Base-by-base conservation (phyloP, 2,113 vertebrate genomes). In the Dunckerocampus dactyliophorus region DNA sequence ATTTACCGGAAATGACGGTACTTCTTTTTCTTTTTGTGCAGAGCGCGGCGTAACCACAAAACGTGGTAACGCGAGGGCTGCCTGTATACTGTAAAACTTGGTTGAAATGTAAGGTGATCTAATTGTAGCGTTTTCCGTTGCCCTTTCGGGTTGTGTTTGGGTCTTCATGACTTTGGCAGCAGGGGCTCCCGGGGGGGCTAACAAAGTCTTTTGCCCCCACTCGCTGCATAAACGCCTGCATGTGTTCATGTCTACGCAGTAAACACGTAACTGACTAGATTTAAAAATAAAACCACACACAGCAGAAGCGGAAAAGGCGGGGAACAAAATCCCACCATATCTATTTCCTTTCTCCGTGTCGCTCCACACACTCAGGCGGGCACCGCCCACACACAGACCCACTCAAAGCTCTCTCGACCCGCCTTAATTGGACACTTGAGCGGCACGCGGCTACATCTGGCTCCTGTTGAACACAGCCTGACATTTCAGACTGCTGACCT, bases 401-500 rank as follows among this genome's bases (percentile, higher is more conserved):
- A 77, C 87, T 86, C 82, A 74, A 85, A 80, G 74, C 82, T 79
- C 81, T 62, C 86, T 69, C 80, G 73, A 80, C 92, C 91, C 89
- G 85, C 92, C 92, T 95, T 98, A 98, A 98, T 98, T 98, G 95
- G 93, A 94, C 94, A 93, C 82, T 90, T 89, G 89, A 90, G 85
- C 89, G 82, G 87, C 84, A 89, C 90, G 90, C 85, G 83, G 93
- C 92, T 81, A 92, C 92, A 72, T 92, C 88, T 60, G 79, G 92
- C 88, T 94, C 88, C 92, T 93, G 94, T 93, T 97, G 95, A 98
- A 96, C 85, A 88, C 87, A 85, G 87, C 87, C 92, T 98, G 96
- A 98, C 96, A 97, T 98, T 98, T 98, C 93, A 94, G 94, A 95
- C 92, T 91, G 92, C 92, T 97, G 96, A 98, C 96, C 96, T 98